Evolutionary conservation across 2,113 vertebrate genomes (phyloP).

Genomic region (Chaetorhynchus papuensis): DNA sequence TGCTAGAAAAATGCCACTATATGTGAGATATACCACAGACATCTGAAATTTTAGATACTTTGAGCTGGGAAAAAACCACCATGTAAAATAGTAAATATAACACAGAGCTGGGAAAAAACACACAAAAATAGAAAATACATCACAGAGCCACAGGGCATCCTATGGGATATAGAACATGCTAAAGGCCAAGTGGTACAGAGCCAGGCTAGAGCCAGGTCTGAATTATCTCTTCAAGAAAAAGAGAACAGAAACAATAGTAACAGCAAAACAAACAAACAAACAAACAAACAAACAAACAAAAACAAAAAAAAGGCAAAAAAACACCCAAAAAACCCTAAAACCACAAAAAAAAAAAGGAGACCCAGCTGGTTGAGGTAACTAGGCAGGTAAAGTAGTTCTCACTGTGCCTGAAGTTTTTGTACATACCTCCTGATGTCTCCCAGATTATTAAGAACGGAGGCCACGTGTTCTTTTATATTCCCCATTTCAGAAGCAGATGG

Average conservation of each 20-base stretch:
- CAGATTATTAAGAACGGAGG: too few relatives aligned
- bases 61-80: background rate
- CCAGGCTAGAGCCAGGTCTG: background rate
- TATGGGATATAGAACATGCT: background rate
- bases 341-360: fast-evolving
- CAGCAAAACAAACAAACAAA: too few relatives aligned
- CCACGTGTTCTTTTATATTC: background rate
- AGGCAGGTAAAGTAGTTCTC: background rate
- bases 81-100: background rate
- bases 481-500: background rate
- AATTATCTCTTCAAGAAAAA: background rate
- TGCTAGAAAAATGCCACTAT: background rate
- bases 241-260: background rate
- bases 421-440: background rate
- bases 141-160: background rate
- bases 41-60: background rate
- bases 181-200: background rate
- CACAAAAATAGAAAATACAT: background rate
- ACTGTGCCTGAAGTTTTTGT: background rate
- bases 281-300: too few relatives aligned
- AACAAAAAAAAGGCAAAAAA: too few relatives aligned
- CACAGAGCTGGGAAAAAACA: background rate
- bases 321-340: too few relatives aligned
- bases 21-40: background rate
- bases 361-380: background rate